phyloP scores from a whole-genome alignment of 2,797 vertebrate genomes.

The Triplophysa bombifrons region DNA sequence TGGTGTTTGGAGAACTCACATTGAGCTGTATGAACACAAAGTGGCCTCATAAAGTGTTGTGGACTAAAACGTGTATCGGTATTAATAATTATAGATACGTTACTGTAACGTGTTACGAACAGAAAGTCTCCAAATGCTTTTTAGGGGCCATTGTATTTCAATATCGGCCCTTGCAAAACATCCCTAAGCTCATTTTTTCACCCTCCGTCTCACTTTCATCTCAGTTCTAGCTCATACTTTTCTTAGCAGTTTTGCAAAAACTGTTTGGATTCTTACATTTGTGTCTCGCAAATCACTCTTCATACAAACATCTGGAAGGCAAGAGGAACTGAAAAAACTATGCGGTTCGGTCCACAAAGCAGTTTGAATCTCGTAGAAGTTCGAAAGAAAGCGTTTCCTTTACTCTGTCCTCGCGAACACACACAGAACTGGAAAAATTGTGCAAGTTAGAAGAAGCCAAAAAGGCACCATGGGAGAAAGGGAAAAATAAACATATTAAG shows the following conservation, averaged over 20 bases:
- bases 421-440: background rate
- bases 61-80: too few species aligned
- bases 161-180: too few species aligned
- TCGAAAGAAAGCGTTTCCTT: background rate
- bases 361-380: constrained; percentile 40
- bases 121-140: too few species aligned
- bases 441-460: constrained; percentile 7
- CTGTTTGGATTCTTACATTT: background rate
- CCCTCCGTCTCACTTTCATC: background rate
- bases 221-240: background rate
- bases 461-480: background rate
- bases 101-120: too few species aligned
- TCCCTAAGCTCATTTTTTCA: too few species aligned
- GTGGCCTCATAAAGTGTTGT: too few species aligned
- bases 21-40: too few species aligned
- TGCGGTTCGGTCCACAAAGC: constrained; percentile 38
- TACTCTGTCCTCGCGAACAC: background rate
- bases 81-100: too few species aligned
- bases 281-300: background rate
- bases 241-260: background rate
- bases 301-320: too few species aligned
- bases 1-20: background rate
- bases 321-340: background rate
- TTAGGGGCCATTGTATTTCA: too few species aligned
- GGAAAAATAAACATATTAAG: background rate